Evolutionary conservation across 2,888 invertebrate genomes (phyloP), one percentile per base, ranked within the genome.

Genomic region (Thereva nobilitata): DNA sequence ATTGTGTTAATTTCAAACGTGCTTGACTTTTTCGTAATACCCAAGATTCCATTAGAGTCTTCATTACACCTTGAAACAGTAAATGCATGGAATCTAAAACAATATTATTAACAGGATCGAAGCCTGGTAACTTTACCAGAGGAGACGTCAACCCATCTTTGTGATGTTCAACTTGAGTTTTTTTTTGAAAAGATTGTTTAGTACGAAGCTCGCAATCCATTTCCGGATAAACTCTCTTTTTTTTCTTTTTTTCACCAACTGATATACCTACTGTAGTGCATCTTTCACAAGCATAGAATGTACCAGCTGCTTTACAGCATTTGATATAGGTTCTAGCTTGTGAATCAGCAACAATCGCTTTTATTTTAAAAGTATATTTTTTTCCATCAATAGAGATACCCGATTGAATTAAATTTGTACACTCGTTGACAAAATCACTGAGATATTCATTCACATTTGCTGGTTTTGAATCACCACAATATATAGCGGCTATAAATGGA

Each of bases 241-340:
- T 47, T 47, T 12, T 47, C 12, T 3, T 47, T 4, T 47, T 5
- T 12, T 47, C 5, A 10, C 47, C n/a, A 5, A 9, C 47, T n/a
- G 12, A 9, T 47, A 9, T 47, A 12, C n/a, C 47, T 47, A 10
- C 10, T n/a, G 10, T 5, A 12, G 6, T 12, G 12, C 47, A 9
- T n/a, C 47, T 47, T 10, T 47, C 47, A 47, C 47, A 47, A 5
- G 47, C 7, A 47, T 47, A 47, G 12, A 47, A 47, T 23, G 23
- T 23, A 1, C 23, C 23, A 23, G 23, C 23, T 23, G 23, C 23
- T 23, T 23, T 23, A 23, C 23, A 23, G 23, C 23, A 23, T 23
- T 23, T 23, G 23, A 23, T 23, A 23, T 23, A 23, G 2, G 23
- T 23, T 2, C 23, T 23, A 23, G 23, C 23, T 23, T 23, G 23